Conservation (phyloP, 2,888 invertebrate species). For the Oligia strigilis region DNA sequence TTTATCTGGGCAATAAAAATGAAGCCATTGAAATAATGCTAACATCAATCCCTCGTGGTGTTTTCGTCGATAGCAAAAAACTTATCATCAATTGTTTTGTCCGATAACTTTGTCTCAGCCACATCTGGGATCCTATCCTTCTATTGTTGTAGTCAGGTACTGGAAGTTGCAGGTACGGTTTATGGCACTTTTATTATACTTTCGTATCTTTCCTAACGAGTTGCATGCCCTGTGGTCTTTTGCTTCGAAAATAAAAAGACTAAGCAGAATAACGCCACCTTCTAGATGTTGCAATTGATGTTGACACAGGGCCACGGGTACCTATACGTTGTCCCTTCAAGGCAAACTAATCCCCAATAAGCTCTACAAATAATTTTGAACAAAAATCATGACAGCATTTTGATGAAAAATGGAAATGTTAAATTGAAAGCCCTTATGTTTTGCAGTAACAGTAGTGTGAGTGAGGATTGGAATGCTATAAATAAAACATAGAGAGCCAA, state of each 20-base stretch:
- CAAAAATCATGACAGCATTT: neutral
- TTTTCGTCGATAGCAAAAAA: conserved; percentile 45
- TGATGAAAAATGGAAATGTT: neutral
- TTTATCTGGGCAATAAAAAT: neutral
- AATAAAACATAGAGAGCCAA: neutral
- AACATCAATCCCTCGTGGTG: conserved; percentile 43
- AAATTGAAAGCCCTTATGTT: too few relatives aligned
- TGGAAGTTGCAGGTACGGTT: conserved; percentile 18
- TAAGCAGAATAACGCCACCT: too few relatives aligned
- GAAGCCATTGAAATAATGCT: neutral
- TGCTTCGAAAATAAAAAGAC: neutral
- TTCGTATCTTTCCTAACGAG: neutral
- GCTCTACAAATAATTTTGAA: neutral
- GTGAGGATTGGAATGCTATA: neutral
- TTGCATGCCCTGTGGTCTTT: neutral
- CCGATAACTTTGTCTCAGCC: conserved; percentile 26
- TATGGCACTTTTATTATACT: conserved; percentile 28
- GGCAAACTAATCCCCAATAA: neutral
- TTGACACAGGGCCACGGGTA: neutral
- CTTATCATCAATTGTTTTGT: conserved; percentile 32
- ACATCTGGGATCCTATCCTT: conserved; percentile 43
- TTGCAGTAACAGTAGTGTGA: neutral
- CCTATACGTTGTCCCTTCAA: neutral
- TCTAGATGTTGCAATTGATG: neutral
- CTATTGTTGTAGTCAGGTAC: conserved; percentile 58